These are phyloP conservation scores for Toxonevra muliebris DNA, from an alignment of 2,888 invertebrate species.

Conservation along the genomic window DNA sequence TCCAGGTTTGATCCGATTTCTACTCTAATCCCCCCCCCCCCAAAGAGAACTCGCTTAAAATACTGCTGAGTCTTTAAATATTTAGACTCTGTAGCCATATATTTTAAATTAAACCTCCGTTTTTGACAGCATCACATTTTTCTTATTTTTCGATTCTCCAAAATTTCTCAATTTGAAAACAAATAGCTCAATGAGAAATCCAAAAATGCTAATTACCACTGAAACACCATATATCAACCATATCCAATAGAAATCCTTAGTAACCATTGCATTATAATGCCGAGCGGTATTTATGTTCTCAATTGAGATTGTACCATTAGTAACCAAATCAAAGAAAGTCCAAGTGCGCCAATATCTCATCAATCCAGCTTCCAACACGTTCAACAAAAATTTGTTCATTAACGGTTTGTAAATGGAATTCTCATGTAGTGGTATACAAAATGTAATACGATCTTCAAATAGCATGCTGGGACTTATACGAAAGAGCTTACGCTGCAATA, in stretches of 20 bases:
- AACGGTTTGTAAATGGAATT: constrained; percentile 25
- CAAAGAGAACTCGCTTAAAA: too few relatives aligned
- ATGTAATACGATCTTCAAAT: not conserved
- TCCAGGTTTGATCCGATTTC: too few relatives aligned
- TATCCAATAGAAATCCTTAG: constrained; percentile 13
- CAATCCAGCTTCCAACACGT: constrained; percentile 11
- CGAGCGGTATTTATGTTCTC: not conserved
- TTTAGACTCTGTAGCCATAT: too few relatives aligned
- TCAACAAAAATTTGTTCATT: constrained; percentile 13
- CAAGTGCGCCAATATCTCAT: constrained; percentile 17
- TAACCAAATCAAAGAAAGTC: constrained; percentile 22
- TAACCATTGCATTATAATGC: not conserved
- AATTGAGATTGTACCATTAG: not conserved
- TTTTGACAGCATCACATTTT: too few relatives aligned
- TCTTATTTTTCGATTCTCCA: too few relatives aligned
- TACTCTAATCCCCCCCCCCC: too few relatives aligned
- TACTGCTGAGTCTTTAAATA: too few relatives aligned
- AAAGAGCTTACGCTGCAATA: constrained; percentile 14
- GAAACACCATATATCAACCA: constrained; percentile 4
- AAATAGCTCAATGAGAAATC: constrained; percentile 16
- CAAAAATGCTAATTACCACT: not conserved
- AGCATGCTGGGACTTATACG: not conserved
- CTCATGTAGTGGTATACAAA: constrained; percentile 21
- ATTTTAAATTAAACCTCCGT: too few relatives aligned
- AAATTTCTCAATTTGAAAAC: not conserved